A percentile compares a stretch with the other conserved stretches of the same genome.
Conservation (phyloP, 2,888 invertebrate species). For the Protonemura montana region DNA sequence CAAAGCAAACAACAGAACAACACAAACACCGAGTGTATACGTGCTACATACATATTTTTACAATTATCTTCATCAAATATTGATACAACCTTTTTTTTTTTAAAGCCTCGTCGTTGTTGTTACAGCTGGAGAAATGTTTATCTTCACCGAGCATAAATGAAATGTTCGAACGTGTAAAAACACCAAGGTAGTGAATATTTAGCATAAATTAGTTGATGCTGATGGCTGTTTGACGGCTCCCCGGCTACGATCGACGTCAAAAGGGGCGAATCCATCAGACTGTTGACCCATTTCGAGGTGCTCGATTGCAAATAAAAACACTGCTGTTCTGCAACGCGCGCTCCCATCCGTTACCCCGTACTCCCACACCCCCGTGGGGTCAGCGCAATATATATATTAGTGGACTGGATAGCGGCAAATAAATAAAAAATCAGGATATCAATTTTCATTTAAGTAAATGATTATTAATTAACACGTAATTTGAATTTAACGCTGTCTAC, state of each 20-base stretch:
- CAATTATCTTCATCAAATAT: neutral
- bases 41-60: neutral
- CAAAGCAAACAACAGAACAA: neutral
- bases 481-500: neutral
- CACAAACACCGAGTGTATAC: neutral
- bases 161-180: neutral
- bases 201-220: neutral
- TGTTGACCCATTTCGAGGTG: conserved; percentile 7
- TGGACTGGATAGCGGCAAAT: neutral
- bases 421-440: neutral
- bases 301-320: neutral
- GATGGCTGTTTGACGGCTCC: neutral
- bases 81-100: neutral
- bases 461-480: neutral
- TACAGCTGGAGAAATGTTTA: neutral
- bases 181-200: neutral
- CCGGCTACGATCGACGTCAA: neutral
- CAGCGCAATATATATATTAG: neutral
- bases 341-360: neutral
- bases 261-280: neutral
- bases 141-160: neutral
- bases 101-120: neutral
- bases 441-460: neutral
- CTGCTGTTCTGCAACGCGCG: neutral
- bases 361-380: neutral